Conservation (phyloP, 1,140 invertebrate species). For the Lasioglossum albipes region DNA sequence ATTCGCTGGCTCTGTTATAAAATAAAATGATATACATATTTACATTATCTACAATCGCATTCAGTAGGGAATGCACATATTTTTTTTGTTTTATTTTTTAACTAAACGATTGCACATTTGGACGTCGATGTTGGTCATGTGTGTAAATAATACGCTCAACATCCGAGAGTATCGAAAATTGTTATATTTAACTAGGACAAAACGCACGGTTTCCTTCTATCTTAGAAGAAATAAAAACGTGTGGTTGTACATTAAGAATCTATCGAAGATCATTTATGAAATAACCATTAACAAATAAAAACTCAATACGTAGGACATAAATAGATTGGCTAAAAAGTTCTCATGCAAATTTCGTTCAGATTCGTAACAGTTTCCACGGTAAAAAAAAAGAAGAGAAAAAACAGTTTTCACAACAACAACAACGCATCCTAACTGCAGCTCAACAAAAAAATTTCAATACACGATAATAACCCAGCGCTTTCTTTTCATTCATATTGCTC, state of each 20-base stretch:
- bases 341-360: neutral
- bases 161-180: slow-evolving; percentile 31
- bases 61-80: slow-evolving; percentile 69
- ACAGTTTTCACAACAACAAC: slow-evolving; percentile 8
- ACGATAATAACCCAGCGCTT: neutral
- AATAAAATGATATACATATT: slow-evolving; percentile 81
- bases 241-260: slow-evolving; percentile 3
- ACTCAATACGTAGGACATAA: slow-evolving; percentile 15
- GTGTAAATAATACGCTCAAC: slow-evolving; percentile 69
- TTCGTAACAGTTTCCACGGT: neutral
- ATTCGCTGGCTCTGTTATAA: slow-evolving; percentile 79
- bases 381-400: neutral
- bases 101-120: slow-evolving; percentile 79
- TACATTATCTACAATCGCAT: slow-evolving; percentile 78
- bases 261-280: slow-evolving; percentile 25
- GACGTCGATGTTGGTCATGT: slow-evolving; percentile 77
- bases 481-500: slow-evolving; percentile 30
- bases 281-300: slow-evolving; percentile 39
- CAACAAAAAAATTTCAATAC: slow-evolving; percentile 13
- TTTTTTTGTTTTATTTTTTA: slow-evolving; percentile 53
- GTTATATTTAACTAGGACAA: slow-evolving; percentile 20
- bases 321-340: slow-evolving; percentile 10
- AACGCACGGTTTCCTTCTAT: slow-evolving; percentile 11
- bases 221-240: neutral
- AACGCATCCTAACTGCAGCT: neutral